A percentile compares a stretch with the other conserved stretches of the same genome.
Conservation (phyloP, 2,888 invertebrate genomes). For the Latrodectus elegans region DNA sequence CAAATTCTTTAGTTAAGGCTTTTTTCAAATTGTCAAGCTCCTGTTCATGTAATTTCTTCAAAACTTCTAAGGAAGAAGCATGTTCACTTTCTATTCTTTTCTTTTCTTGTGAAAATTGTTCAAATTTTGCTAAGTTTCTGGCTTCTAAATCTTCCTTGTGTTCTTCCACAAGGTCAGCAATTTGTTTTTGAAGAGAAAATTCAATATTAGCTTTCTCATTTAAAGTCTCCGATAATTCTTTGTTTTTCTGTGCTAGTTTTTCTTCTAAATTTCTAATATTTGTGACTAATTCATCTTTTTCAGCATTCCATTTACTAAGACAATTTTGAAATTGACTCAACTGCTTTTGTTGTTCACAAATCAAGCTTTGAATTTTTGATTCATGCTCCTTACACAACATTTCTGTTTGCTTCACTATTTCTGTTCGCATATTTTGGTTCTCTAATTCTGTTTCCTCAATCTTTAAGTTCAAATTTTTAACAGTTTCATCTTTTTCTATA, state of each 20-base stretch:
- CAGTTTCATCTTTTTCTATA: slow-evolving; percentile 29
- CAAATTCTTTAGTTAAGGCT: slow-evolving; percentile 6
- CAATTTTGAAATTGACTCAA: slow-evolving; percentile 3
- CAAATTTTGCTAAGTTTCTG: background rate
- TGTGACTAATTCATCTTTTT: slow-evolving; percentile 7
- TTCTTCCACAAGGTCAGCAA: slow-evolving; percentile 32
- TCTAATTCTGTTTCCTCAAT: slow-evolving; percentile 10
- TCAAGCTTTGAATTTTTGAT: slow-evolving; percentile 25
- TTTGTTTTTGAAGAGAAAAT: background rate
- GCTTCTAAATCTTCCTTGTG: slow-evolving; percentile 51
- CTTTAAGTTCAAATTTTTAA: slow-evolving; percentile 34
- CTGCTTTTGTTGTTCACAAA: slow-evolving; percentile 18
- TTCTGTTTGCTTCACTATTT: slow-evolving; percentile 35
- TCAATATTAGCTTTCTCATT: slow-evolving; percentile 1
- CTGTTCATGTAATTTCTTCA: slow-evolving; percentile 48
- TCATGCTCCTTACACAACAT: slow-evolving; percentile 44
- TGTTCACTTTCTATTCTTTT: slow-evolving; percentile 38
- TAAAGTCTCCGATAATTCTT: background rate
- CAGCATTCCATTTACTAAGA: background rate
- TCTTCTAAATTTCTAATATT: slow-evolving; percentile 7
- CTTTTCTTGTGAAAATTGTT: slow-evolving; percentile 29
- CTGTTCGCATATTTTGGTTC: slow-evolving; percentile 9
- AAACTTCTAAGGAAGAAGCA: slow-evolving; percentile 22
- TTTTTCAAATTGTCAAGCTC: slow-evolving; percentile 6
- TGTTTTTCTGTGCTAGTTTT: background rate